Base-by-base conservation (phyloP, 1,140 invertebrate species). In the Phymorhynchus buccinoides region DNA sequence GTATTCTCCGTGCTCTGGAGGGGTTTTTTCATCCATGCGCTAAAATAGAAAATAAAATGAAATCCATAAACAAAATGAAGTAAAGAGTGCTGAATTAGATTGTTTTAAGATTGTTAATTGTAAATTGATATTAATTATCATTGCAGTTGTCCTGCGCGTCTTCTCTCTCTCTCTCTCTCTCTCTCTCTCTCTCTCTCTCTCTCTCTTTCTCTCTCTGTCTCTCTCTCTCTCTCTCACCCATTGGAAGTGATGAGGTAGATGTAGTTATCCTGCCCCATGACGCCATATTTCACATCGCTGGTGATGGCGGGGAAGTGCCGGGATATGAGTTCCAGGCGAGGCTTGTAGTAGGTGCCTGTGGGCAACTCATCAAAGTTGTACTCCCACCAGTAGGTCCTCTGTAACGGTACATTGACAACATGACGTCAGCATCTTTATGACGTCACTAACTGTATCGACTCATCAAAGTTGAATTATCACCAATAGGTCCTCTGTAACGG, bases 291-390 rank as follows among this genome's bases (percentile, higher is more conserved):
- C 37, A 83, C 81, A 42, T 83, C 81, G 3, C 3, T 68, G 39
- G 62, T 4, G 35, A 83, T 62, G 30, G 27, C 62, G 9, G 37
- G 81, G 62, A 62, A 83, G 81, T 83, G 73, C 81, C 44, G 81
- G 6, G 62, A 14, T 18, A 83, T 83, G 52, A 44, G 6, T 37
- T 71, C 12, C 14, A 35, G 18, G 32, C 30, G 39, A 4, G 81
- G 81, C 27, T 30, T 16, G 37, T 44, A 42, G 27, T 35, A 39
- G 1, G 41, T 22, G 4, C 35, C 35, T 7, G 6, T 35, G 42
- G 14, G 12, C 4, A 62, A 16, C 9, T 78, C 77, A 78, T 83
- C 81, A 30, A 83, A 83, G 16, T 71, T 83, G n/a, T 83, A 83
- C 81, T 83, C 81, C 27, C 35, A 18, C 35, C 35, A 83, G 6